phyloP scores from a whole-genome alignment of 1,140 invertebrate species.

The Coptotermes formosanus region DNA sequence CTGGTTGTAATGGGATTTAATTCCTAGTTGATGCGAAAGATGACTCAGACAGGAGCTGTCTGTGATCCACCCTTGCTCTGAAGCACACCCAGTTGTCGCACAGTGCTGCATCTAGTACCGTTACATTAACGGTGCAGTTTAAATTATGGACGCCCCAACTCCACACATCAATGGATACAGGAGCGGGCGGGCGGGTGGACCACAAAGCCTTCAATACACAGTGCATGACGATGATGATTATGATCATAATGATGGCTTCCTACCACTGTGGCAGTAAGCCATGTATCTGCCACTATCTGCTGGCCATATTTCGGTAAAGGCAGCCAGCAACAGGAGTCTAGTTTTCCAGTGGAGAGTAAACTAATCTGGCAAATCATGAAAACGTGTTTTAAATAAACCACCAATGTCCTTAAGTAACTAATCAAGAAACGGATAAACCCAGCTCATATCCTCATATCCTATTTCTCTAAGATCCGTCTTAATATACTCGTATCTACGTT shows the following conservation, averaged over 20 bases:
- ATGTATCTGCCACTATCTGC: neutral
- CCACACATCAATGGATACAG: conserved; percentile 15
- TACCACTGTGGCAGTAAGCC: too few species aligned
- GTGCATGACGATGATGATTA: neutral
- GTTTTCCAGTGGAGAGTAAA: too few species aligned
- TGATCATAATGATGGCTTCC: neutral
- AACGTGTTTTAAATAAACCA: too few species aligned
- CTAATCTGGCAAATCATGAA: too few species aligned
- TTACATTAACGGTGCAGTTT: conserved; percentile 12
- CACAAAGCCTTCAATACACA: neutral
- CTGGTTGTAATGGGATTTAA: too few species aligned
- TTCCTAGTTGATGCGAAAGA: too few species aligned
- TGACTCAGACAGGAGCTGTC: neutral
- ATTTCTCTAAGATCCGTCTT: too few species aligned
- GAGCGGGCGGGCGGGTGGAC: neutral
- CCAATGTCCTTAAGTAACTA: too few species aligned
- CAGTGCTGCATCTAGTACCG: neutral
- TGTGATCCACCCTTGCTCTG: conserved; percentile 4
- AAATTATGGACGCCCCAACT: conserved; percentile 17
- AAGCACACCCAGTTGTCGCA: neutral
- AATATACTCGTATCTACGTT: too few species aligned
- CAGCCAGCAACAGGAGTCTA: neutral
- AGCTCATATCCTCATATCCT: too few species aligned
- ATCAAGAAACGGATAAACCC: too few species aligned
- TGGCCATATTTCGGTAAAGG: neutral